Base-by-base conservation (phyloP, 2,113 vertebrate genomes). In the Epinephelus lanceolatus region DNA sequence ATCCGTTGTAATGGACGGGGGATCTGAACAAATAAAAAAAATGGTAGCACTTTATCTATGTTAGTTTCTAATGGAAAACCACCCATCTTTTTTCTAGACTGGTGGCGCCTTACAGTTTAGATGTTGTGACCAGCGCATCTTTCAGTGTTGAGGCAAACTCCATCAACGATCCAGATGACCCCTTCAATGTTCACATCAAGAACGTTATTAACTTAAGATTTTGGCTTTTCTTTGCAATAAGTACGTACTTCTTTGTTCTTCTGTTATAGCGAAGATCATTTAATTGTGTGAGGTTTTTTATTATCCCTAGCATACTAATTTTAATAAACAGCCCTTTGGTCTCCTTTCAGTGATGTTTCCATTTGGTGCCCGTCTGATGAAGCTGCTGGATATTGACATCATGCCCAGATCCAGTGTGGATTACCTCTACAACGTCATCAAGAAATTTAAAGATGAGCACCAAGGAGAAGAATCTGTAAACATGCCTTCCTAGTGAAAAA, bases 121-220 rank as follows among this genome's bases (percentile, higher is more conserved):
- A 97, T 0, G 92, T 94, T 0, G 87, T 97, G 68, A 95, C 95
- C 13, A 95, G 96, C 42, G 95, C 95, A 0, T 96, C 96, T 0
- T 98, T 98, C 0, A 94, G 97, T 11, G 94, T 98, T 17, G 95
- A 96, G 3, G 62, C 95, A 0, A 93, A 97, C 86, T 96, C 97
- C 53, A 94, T 96, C 65, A 97, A 95, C 88, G 95, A 96, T 66
- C 95, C 96, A 33, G 86, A 96, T 0, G 95, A 96, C 69, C 96
- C 95, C 0, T 91, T 97, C 71, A 90, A 95, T 47, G 69, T 88
- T 70, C 91, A 97, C 21, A 30, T 92, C 51, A 91, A 88, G 78
- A 96, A 94, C 4, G 33, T 97, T 19, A 10, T 93, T 0, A 89
- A 84, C 2, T 47, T 95, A 40, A 93, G 6, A 11, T 68, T 97